Base-by-base conservation (phyloP, 2,888 invertebrate species). In the Globia sparganii region DNA sequence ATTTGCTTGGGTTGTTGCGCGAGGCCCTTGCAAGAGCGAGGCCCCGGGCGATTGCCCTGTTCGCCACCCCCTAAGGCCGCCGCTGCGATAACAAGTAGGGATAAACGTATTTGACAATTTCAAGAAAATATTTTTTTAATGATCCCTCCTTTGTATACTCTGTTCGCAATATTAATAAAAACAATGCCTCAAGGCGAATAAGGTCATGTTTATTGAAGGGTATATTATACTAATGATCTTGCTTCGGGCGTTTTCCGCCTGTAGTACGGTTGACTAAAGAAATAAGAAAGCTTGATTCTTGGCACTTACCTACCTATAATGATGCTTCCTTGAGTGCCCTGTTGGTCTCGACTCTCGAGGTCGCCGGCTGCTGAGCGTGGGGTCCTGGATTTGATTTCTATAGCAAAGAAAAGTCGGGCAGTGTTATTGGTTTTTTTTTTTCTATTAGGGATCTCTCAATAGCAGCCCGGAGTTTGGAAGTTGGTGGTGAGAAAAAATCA, bases 161-260 rank as follows among this genome's bases (percentile, higher is more conserved):
- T 58, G n/a, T 64, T 31, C 53, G 31, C 21, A 49, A 62, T 72
- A 66, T 61, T 78, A 59, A 65, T 75, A 68, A 56, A 78, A 69
- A 65, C 28, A 62, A 64, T 58, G 15, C 28, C 68, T 61, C 34
- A 2, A 34, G 56, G 64, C 59, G 56, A 61, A 59, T 58, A 43
- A 43, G 6, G n/a, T 46, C 59, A 66, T 71, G 31, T 71, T 58
- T 71, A 53, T 49, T 21, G 9, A 34, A 49, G 21, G 28, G 34
- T 8, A 74, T 71, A 49, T 34, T 56, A 58, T 69, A 49, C 1
- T 28, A 58, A 69, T 68, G 49, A 65, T 69, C 2, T 64, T 58
- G 34, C 21, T 58, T 34, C 25, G 0, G 11, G 58, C 34, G 28
- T 59, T 43, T 58, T 58, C 5, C 37, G 21, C 15, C 11, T 31